A percentile compares a stretch with the other conserved stretches of the same genome.
Conservation (phyloP, 1,140 invertebrate species). For the Polypedilum vanderplanki region DNA sequence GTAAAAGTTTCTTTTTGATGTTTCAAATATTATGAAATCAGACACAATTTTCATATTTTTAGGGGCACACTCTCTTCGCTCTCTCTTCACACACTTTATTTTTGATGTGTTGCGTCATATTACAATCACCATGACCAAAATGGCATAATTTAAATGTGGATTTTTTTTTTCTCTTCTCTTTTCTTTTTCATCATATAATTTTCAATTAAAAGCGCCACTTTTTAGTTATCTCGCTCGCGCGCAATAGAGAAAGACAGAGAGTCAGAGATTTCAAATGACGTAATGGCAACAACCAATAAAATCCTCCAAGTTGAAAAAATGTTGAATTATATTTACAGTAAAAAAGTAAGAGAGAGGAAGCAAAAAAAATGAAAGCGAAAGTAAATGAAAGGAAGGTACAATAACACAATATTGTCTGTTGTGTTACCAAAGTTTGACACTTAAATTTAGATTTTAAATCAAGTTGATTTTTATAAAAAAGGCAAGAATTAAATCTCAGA, state of each 20-base stretch:
- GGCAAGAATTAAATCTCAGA: too few species aligned
- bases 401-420: conserved; percentile 24
- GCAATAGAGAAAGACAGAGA: background rate
- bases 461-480: too few species aligned
- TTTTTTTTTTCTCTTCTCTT: conserved; percentile 16
- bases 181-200: background rate
- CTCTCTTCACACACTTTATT: background rate
- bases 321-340: background rate
- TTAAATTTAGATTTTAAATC: too few species aligned
- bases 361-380: conserved; percentile 27
- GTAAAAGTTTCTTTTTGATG: conserved; percentile 23
- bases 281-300: background rate
- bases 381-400: conserved; percentile 2
- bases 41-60: conserved; percentile 10
- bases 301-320: background rate
- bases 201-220: background rate
- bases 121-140: background rate
- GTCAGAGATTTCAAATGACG: background rate
- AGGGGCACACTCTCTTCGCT: conserved; percentile 29
- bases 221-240: too few species aligned
- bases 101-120: conserved; percentile 31
- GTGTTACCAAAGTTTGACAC: too few species aligned
- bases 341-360: background rate
- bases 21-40: conserved; percentile 28
- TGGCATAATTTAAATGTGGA: conserved; percentile 16